These are phyloP conservation scores for Myiotriccus ornatus DNA, from an alignment of 2,797 vertebrate genomes.

Conservation along the genomic window DNA sequence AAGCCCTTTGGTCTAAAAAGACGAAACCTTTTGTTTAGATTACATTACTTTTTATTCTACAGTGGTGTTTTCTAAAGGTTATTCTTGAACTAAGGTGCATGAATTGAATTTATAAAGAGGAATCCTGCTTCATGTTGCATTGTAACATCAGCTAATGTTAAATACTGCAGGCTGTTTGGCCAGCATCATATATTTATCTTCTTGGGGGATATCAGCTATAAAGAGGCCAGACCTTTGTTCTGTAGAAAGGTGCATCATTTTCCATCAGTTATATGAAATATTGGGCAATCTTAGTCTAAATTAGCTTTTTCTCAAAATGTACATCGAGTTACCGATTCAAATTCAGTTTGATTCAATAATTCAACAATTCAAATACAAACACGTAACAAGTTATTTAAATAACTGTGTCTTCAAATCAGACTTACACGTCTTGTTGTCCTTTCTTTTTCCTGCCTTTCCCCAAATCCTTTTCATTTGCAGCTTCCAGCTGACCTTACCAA, in stretches of 20 bases:
- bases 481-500: constrained; percentile 97
- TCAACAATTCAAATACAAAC: background rate
- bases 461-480: constrained; percentile 72
- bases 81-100: background rate
- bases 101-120: background rate
- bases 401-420: background rate
- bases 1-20: background rate
- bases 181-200: background rate
- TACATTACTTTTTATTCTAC: background rate
- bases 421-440: background rate
- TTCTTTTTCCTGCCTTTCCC: background rate
- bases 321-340: background rate
- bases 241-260: background rate
- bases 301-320: background rate
- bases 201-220: background rate
- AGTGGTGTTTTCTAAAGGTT: background rate
- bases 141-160: background rate
- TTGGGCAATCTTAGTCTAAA: background rate
- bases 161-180: background rate
- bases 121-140: background rate
- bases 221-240: background rate
- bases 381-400: background rate
- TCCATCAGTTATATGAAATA: background rate
- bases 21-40: background rate
- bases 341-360: background rate